Evolutionary conservation across 2,888 invertebrate genomes (phyloP).

Genomic region (Pollenia amentaria): DNA sequence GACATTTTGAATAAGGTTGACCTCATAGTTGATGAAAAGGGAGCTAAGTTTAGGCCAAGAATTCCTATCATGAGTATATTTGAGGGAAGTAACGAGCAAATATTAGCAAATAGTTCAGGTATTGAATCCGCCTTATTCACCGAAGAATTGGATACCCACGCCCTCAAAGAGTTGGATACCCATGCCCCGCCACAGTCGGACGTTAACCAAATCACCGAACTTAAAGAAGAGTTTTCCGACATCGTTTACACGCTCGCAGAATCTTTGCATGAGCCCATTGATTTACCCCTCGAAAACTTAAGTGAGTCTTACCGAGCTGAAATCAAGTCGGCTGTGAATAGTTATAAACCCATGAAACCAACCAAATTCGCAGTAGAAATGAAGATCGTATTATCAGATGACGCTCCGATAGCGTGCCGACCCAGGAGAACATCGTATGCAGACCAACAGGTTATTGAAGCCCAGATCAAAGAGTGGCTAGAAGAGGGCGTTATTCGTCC

Average conservation of each 20-base stretch:
- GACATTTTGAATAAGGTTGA: conserved; percentile 4
- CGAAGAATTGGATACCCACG: background rate
- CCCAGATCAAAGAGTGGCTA: conserved; percentile 1
- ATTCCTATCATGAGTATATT: background rate
- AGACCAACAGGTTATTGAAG: background rate
- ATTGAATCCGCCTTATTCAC: background rate
- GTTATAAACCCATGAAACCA: background rate
- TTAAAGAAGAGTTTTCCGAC: too few species aligned
- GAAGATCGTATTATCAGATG: conserved; percentile 9
- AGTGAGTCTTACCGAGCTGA: background rate
- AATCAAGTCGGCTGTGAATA: background rate
- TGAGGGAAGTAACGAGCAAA: background rate
- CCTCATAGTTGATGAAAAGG: too few species aligned
- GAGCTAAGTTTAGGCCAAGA: background rate
- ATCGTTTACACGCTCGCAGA: too few species aligned
- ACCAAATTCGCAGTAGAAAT: too few species aligned
- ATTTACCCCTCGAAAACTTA: background rate
- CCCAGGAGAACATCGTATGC: conserved; percentile 13
- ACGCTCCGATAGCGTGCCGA: background rate
- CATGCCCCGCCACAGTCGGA: background rate
- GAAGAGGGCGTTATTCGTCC: background rate
- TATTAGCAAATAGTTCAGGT: background rate
- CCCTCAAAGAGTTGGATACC: too few species aligned
- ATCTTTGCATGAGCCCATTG: background rate
- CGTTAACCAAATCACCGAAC: conserved; percentile 15